Evolutionary conservation across 2,113 vertebrate species (phyloP), one percentile per base, ranked within the genome.

Genomic region (Macrotus californicus): DNA sequence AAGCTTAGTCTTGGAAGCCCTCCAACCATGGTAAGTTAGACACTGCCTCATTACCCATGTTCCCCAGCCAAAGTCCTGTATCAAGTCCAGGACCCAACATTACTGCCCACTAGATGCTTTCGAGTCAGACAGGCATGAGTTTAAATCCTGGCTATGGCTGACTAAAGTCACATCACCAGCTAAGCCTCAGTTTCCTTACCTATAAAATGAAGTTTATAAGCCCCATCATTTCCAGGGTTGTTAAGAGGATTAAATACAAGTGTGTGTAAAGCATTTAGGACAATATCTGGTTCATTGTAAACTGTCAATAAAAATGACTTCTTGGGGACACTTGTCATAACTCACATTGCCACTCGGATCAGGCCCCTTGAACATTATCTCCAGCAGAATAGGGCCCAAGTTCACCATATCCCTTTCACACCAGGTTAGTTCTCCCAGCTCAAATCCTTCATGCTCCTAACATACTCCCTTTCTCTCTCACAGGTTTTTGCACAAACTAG

Each of bases 171-270:
- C 41, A 36, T 54, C 67, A 73, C 9, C 39, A 46, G 26, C 36
- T 6, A 92, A 61, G 66, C 34, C 46, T 87, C 75, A 16, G 4
- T 46, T 85, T 67, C 36, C n/a, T 88, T 29, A 26, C 29, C 7
- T 22, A 3, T 43, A n/a, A 75, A 89, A 48, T 41, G 22, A 59
- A 31, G 7, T 29, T 12, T 15, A 54, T 9, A 87, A 36, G 19
- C 26, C 34, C 4, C 21, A 10, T 21, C 48, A 64, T 2, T 39
- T 64, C 69, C 0, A 0, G 15, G 31, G 3, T 18, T 29, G 16
- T 46, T 41, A 67, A 70, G 10, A 87, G 2, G 59, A 82, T 87
- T 82, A 67, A 69, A 46, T 43, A 70, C 9, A n/a, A 34, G 5
- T 29, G 21, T 36, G 21, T 41, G 24, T 1, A 43, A 59, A 73